phyloP scores from a whole-genome alignment of 2,113 vertebrate species.

The Zosterops japonicus region DNA sequence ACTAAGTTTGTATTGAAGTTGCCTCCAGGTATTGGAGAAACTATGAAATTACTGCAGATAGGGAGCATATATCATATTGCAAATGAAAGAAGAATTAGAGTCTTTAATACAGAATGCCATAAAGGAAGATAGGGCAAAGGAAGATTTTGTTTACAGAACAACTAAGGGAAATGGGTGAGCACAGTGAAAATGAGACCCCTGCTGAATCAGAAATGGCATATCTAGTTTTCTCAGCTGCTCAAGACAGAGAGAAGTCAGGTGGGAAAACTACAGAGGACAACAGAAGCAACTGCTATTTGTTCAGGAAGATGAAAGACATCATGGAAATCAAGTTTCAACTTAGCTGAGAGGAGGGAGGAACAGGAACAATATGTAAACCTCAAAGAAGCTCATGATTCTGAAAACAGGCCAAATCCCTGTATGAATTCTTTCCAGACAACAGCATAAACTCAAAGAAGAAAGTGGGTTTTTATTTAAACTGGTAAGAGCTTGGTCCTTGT shows the following conservation, averaged over 20 bases:
- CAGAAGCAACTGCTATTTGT: constrained; percentile 34
- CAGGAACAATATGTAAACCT: background rate
- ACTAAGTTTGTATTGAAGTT: background rate
- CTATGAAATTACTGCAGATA: background rate
- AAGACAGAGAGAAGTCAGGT: constrained; percentile 29
- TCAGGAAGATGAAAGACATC: constrained; percentile 48
- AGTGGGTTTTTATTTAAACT: background rate
- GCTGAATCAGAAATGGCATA: constrained; percentile 19
- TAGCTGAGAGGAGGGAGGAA: background rate
- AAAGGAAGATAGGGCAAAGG: background rate
- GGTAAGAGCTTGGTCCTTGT: background rate
- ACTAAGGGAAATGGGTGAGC: background rate
- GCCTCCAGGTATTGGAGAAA: background rate
- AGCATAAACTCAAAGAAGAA: constrained; percentile 9
- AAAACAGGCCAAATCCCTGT: constrained; percentile 14
- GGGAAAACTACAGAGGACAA: constrained; percentile 37
- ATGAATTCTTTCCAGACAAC: constrained; percentile 38
- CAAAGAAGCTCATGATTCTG: constrained; percentile 19
- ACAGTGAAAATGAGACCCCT: background rate
- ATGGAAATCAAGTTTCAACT: constrained; percentile 14
- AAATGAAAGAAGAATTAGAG: background rate
- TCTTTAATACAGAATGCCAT: background rate
- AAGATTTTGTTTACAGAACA: constrained; percentile 3
- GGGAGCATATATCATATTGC: background rate
- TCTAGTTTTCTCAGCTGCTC: constrained; percentile 2